phyloP scores from a whole-genome alignment of 2,113 vertebrate genomes.

The Rhadina sibilatrix region DNA sequence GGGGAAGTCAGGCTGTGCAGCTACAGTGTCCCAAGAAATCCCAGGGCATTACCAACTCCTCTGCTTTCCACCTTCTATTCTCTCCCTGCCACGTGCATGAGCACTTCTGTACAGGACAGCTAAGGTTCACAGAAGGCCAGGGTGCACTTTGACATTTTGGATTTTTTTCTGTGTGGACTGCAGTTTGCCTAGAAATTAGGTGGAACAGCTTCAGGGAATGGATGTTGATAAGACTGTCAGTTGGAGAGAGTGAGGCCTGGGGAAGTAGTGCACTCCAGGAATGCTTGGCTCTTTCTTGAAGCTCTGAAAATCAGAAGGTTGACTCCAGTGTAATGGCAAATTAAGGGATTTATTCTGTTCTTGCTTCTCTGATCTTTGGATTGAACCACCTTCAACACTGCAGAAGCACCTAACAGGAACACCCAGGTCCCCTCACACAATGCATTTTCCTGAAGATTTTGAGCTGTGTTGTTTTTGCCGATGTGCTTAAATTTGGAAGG shows the following conservation, averaged over 20 bases:
- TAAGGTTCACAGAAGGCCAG: not conserved
- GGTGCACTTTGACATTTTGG: not conserved
- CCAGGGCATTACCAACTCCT: constrained; percentile 36
- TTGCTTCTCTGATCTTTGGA: not conserved
- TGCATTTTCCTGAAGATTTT: not conserved
- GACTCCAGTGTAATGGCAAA: not conserved
- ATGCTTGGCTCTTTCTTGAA: not conserved
- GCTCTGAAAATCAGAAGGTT: not conserved
- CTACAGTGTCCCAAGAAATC: constrained; percentile 40
- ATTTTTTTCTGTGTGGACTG: not conserved
- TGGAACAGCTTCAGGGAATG: not conserved
- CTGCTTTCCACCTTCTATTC: not conserved
- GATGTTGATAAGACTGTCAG: not conserved
- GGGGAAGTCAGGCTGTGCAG: constrained; percentile 49
- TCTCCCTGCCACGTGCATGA: not conserved
- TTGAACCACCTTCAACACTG: not conserved
- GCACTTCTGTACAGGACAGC: not conserved
- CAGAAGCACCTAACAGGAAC: not conserved
- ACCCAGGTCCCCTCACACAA: not conserved
- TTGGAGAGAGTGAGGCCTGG: not conserved
- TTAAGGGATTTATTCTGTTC: not conserved
- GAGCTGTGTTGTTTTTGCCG: not conserved
- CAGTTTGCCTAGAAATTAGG: not conserved
- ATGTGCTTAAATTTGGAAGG: not conserved
- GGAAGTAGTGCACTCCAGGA: not conserved